Conservation (phyloP, 2,888 invertebrate genomes). For the Ceramica pisi region DNA sequence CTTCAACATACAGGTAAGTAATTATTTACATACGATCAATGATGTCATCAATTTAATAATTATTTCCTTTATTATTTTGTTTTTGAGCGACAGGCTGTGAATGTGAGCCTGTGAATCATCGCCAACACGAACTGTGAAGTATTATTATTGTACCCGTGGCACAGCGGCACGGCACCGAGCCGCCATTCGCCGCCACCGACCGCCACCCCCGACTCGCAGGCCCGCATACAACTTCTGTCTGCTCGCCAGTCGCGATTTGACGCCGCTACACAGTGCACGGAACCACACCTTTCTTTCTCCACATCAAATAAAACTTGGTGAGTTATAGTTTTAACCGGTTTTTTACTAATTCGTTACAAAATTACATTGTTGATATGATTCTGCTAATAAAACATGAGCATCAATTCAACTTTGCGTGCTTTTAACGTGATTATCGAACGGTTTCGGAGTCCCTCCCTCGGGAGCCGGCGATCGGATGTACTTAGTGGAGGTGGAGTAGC, state of each 20-base stretch:
- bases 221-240: slow-evolving; percentile 64
- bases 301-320: slow-evolving; percentile 80
- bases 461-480: slow-evolving; percentile 72
- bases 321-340: slow-evolving; percentile 70
- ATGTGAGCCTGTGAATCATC: slow-evolving; percentile 75
- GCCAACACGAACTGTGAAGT: slow-evolving; percentile 62
- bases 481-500: slow-evolving; percentile 59
- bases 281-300: slow-evolving; percentile 65
- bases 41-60: slow-evolving; percentile 65
- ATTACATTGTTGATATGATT: slow-evolving; percentile 31
- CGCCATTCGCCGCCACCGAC: slow-evolving; percentile 19
- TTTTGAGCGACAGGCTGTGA: slow-evolving; percentile 54
- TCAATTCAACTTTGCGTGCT: slow-evolving; percentile 31
- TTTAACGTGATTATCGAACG: slow-evolving; percentile 50
- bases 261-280: slow-evolving; percentile 80
- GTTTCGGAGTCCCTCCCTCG: slow-evolving; percentile 64
- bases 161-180: slow-evolving; percentile 68
- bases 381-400: slow-evolving; percentile 19
- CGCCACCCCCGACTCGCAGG: slow-evolving; percentile 73
- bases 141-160: slow-evolving; percentile 69
- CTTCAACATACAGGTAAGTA: slow-evolving; percentile 34
- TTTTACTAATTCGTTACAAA: slow-evolving; percentile 47
- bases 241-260: slow-evolving; percentile 81
- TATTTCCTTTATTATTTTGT: slow-evolving; percentile 63
- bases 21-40: slow-evolving; percentile 54